phyloP scores from a whole-genome alignment of 2,888 invertebrate genomes.

The Rotaria magnacalcarata region DNA sequence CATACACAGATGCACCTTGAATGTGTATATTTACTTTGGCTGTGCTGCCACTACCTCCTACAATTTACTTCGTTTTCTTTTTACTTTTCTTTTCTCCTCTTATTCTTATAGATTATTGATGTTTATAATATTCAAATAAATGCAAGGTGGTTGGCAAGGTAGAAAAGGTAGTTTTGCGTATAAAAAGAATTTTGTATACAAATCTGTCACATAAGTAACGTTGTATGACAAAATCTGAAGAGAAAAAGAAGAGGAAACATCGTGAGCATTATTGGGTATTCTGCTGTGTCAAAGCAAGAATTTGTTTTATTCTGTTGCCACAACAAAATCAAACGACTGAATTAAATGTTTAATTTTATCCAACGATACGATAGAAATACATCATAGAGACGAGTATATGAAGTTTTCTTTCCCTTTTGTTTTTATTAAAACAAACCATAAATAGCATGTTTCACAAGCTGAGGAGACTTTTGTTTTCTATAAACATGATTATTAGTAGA shows the following conservation, averaged over 20 bases:
- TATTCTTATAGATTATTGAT: background rate
- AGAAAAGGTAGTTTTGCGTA: background rate
- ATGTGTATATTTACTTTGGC: background rate
- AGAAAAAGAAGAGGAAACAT: background rate
- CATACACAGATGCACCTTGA: background rate
- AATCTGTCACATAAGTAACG: background rate
- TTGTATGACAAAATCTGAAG: background rate
- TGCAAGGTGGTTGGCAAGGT: background rate
- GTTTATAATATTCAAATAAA: background rate
- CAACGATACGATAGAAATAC: too few species aligned
- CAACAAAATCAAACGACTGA: background rate
- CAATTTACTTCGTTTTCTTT: background rate
- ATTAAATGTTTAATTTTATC: background rate
- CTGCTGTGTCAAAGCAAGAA: background rate
- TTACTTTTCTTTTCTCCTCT: background rate
- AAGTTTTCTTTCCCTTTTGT: too few species aligned
- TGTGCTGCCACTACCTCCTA: background rate
- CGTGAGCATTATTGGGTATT: background rate
- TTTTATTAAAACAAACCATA: too few species aligned
- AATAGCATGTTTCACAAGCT: too few species aligned
- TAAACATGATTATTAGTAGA: too few species aligned
- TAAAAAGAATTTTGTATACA: background rate
- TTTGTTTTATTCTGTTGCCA: background rate
- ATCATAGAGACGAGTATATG: too few species aligned
- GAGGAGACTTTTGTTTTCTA: too few species aligned